Base-by-base conservation (phyloP, 2,888 invertebrate genomes). In the Drosophila ustulata region DNA sequence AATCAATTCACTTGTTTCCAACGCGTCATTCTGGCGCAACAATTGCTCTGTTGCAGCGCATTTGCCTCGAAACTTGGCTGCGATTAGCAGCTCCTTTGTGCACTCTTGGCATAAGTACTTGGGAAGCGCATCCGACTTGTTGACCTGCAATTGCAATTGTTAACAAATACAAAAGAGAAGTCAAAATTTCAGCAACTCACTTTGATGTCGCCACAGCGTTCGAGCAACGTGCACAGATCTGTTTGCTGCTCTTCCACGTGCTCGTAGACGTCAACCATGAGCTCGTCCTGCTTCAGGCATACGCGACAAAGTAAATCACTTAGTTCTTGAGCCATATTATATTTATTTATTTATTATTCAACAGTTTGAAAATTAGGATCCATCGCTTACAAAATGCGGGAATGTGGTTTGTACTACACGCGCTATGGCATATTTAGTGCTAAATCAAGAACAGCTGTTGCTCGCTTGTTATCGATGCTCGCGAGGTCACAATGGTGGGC, bases 41-140 rank as follows among this genome's bases (percentile, higher is more conserved):
- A 83, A 62, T 66, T 86, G 74, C 34, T 90, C 78, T 0, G 90
- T 86, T 18, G 82, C 79, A 4, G 57, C 62, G 62, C 91, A 92
- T 74, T 92, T 92, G 11, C 88, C 84, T 1, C 88, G 88, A 69
- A 92, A 92, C 66, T 90, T 90, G 2, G 90, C 90, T 0, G 90
- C 78, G 9, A 90, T 83, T 3, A 92, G 62, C 2, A 92, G 74
- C 62, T 92, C 92, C 7, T 80, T 82, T 0, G 91, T 90, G 45
- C 92, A 92, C 32, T 90, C 85, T 30, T 90, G 88, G 43, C 92
- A 92, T 26, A 92, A 74, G 34, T 88, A 89, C 68, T 92, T 90
- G 0, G 92, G 89, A 50, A 81, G 83, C n/a, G 28, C 57, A 72
- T 92, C 91, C 0, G 41, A 50, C 9, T 66, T 71, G 11, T 88